Evolutionary conservation across 2,888 invertebrate species (phyloP).

Genomic region (Isoperla grammatica): DNA sequence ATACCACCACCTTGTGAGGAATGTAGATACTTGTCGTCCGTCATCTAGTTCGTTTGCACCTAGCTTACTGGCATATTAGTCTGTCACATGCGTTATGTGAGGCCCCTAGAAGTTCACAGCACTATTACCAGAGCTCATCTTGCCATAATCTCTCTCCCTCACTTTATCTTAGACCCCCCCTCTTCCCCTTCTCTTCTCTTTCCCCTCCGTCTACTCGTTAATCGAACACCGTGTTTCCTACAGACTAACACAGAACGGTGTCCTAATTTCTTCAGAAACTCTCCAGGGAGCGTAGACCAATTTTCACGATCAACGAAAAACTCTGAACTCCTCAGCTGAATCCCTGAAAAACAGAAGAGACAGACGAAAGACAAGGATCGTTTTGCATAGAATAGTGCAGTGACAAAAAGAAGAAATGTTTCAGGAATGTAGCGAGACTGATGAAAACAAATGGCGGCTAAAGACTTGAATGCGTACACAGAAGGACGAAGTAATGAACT

Average conservation of each 20-base stretch:
- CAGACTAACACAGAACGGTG: conserved; percentile 10
- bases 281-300: background rate
- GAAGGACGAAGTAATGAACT: too few relatives aligned
- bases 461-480: too few relatives aligned
- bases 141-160: background rate
- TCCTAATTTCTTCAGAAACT: conserved; percentile 11
- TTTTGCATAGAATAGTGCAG: too few relatives aligned
- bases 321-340: conserved; percentile 8
- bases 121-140: conserved; percentile 8
- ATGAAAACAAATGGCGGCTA: too few relatives aligned
- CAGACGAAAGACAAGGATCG: too few relatives aligned
- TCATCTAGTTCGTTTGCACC: conserved; percentile 1
- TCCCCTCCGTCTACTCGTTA: background rate
- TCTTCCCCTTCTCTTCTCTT: background rate
- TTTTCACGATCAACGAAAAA: conserved; percentile 13
- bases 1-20: background rate
- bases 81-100: conserved; percentile 11
- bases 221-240: conserved; percentile 11
- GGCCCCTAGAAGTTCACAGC: background rate
- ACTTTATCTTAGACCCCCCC: background rate
- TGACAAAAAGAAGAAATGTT: too few relatives aligned
- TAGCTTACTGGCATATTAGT: background rate
- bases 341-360: background rate
- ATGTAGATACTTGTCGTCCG: background rate
- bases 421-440: too few relatives aligned